phyloP scores from a whole-genome alignment of 2,888 invertebrate genomes.

The Pyrochroa serraticornis region DNA sequence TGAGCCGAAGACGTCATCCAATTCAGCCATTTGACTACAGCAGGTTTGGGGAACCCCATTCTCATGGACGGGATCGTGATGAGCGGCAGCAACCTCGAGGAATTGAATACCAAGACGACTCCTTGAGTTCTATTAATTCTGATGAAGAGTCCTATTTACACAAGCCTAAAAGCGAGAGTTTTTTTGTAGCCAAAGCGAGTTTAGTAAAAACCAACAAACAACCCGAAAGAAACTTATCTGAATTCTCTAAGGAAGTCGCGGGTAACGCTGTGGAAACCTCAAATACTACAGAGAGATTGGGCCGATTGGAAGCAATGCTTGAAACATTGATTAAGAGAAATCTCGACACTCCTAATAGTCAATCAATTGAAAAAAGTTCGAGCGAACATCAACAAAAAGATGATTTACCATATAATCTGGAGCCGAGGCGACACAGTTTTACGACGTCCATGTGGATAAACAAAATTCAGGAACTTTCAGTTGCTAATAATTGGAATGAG shows the following conservation, averaged over 20 bases:
- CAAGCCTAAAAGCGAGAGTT: slow-evolving; percentile 8
- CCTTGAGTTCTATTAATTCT: slow-evolving; percentile 25
- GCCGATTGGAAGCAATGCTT: slow-evolving; percentile 43
- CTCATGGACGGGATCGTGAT: not conserved
- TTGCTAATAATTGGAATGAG: slow-evolving; percentile 40
- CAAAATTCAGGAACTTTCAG: slow-evolving; percentile 40
- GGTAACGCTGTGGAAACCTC: not conserved
- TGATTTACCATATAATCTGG: slow-evolving; percentile 2
- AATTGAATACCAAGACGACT: slow-evolving; percentile 27
- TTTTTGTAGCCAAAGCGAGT: not conserved
- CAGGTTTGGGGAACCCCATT: not conserved
- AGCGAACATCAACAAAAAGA: not conserved
- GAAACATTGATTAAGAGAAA: slow-evolving; percentile 34
- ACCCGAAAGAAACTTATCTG: not conserved
- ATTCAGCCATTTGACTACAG: not conserved
- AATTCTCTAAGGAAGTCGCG: not conserved
- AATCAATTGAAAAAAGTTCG: not conserved
- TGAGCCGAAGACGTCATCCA: slow-evolving; percentile 1
- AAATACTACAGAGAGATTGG: slow-evolving; percentile 32
- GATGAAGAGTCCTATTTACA: slow-evolving; percentile 24
- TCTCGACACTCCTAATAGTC: not conserved
- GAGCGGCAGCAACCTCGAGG: slow-evolving; percentile 15
- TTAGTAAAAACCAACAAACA: too few relatives aligned
- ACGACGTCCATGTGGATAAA: slow-evolving; percentile 47
- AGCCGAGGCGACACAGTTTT: slow-evolving; percentile 35